These are phyloP conservation scores for Brachyhypopomus occidentalis DNA, from an alignment of 2,113 vertebrate species.

Conservation along the genomic window DNA sequence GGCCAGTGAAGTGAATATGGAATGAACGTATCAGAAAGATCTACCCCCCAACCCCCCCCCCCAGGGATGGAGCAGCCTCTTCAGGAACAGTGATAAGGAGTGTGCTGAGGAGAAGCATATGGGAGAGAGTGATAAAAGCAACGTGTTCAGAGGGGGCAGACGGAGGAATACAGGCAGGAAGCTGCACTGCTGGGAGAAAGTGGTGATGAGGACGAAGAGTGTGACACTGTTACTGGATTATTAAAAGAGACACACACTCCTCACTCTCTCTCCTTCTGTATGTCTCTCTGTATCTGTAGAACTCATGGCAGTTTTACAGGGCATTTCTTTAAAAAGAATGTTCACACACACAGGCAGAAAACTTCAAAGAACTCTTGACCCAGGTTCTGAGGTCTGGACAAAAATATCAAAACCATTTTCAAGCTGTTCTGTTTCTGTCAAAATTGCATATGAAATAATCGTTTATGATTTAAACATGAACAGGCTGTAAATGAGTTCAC, in stretches of 20 bases:
- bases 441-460: constrained; percentile 4
- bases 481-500: constrained; percentile 2
- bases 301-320: background rate
- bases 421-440: background rate
- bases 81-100: constrained; percentile 55
- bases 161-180: constrained; percentile 30
- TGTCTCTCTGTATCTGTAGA: background rate
- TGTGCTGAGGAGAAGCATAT: constrained; percentile 54
- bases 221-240: constrained; percentile 23
- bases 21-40: constrained; percentile 55
- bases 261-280: background rate
- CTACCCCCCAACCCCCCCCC: constrained; percentile 44
- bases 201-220: constrained; percentile 7
- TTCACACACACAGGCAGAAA: background rate
- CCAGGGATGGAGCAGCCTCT: constrained; percentile 38
- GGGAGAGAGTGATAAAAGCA: constrained; percentile 53
- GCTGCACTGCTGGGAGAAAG: constrained; percentile 29
- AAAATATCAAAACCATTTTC: background rate
- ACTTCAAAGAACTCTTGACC: background rate
- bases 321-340: background rate
- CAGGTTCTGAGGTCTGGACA: background rate
- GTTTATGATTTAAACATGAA: constrained; percentile 15
- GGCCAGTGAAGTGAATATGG: constrained; percentile 19
- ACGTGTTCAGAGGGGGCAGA: background rate
- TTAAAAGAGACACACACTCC: background rate